Evolutionary conservation across 2,113 vertebrate genomes (phyloP).

Genomic region (Entomyzon cyanotis): DNA sequence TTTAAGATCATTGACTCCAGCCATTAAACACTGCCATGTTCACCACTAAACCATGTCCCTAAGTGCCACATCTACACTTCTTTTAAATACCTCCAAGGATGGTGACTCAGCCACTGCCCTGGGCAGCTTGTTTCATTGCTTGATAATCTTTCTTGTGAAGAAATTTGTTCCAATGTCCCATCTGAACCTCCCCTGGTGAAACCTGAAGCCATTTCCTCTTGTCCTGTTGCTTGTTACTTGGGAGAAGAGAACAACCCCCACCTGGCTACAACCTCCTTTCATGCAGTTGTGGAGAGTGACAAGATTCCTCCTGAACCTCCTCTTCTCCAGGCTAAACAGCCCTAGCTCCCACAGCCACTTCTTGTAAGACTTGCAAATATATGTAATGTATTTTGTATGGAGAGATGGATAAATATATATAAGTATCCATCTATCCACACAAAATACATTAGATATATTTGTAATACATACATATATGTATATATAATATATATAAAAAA

Average conservation of each 20-base stretch:
- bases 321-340: not conserved
- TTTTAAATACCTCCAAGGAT: not conserved
- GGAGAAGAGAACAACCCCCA: not conserved
- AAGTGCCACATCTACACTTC: rapidly evolving
- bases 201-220: not conserved
- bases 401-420: not conserved
- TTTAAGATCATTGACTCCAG: not conserved
- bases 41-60: not conserved
- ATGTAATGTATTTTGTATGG: not conserved
- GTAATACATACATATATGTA: too few relatives aligned
- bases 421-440: too few relatives aligned
- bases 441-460: too few relatives aligned
- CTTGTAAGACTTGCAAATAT: not conserved
- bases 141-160: not conserved
- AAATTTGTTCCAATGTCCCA: not conserved
- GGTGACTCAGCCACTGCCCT: not conserved
- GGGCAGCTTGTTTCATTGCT: not conserved
- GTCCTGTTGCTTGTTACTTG: rapidly evolving
- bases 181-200: not conserved
- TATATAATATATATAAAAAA: too few relatives aligned
- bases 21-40: not conserved
- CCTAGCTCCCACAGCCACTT: not conserved
- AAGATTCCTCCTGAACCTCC: not conserved
- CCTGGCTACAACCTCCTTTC: not conserved
- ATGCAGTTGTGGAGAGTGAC: rapidly evolving